These are phyloP conservation scores for Doryteuthis pealeii DNA, from an alignment of 1,140 invertebrate genomes.

Conservation along the genomic window DNA sequence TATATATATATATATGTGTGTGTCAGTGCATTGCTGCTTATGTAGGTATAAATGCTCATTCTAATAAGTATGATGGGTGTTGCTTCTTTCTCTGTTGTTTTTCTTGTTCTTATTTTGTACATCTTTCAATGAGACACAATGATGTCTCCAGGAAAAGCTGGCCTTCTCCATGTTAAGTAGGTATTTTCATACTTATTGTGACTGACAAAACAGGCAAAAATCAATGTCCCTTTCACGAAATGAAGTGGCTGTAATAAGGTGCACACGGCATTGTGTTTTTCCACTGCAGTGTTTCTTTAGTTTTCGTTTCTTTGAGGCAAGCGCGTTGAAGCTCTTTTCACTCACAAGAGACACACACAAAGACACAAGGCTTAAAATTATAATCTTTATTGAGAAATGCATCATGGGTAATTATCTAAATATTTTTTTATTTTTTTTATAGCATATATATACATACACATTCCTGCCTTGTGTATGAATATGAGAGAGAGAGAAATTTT, in stretches of 20 bases:
- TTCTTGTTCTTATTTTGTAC: too few relatives aligned
- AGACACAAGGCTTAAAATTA: constrained; percentile 10
- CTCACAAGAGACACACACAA: background rate
- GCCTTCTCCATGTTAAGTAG: too few relatives aligned
- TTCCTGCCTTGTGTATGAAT: too few relatives aligned
- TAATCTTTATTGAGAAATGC: constrained; percentile 10
- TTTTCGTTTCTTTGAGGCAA: background rate
- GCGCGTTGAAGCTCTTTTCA: background rate
- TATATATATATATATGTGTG: too few relatives aligned
- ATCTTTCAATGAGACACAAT: too few relatives aligned
- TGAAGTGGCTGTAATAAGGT: constrained; percentile 7
- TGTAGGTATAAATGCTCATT: too few relatives aligned
- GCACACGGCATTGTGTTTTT: constrained; percentile 4
- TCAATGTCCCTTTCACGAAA: constrained; percentile 8
- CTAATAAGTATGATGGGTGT: too few relatives aligned
- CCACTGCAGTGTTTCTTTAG: background rate
- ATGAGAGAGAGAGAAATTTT: too few relatives aligned
- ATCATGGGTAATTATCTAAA: constrained; percentile 1
- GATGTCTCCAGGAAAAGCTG: too few relatives aligned
- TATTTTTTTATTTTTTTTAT: background rate
- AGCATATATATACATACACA: background rate
- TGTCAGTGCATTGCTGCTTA: too few relatives aligned
- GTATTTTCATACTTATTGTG: too few relatives aligned
- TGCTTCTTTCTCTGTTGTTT: too few relatives aligned
- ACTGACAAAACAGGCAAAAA: constrained; percentile 3